Percentiles rank a stretch among this genome's conserved stretches.
Evolutionary conservation across 1,140 invertebrate genomes (phyloP).

Genomic region (Camponotus floridanus): DNA sequence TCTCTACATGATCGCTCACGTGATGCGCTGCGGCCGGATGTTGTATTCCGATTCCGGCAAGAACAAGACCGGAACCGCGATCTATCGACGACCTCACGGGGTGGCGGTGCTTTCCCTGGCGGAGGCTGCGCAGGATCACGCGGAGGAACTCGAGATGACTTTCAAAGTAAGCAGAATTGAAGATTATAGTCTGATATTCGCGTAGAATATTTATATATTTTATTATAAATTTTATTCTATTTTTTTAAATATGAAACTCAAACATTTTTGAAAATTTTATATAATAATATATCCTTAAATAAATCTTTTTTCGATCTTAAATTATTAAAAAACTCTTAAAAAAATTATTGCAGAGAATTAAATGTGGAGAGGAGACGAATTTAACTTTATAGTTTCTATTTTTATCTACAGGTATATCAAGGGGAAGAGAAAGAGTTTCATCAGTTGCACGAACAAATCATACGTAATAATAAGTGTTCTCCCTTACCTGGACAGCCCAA

Average conservation of each 20-base stretch:
- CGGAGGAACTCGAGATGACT: slow-evolving; percentile 89
- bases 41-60: slow-evolving; percentile 93
- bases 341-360: neutral
- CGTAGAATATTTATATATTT: too few relatives aligned
- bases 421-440: slow-evolving; percentile 97
- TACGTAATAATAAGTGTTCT: slow-evolving; percentile 94
- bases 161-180: slow-evolving; percentile 86
- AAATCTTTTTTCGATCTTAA: neutral
- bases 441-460: slow-evolving; percentile 95
- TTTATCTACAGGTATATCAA: slow-evolving; percentile 89
- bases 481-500: slow-evolving; percentile 89
- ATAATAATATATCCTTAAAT: neutral
- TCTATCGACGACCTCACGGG: slow-evolving; percentile 93
- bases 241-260: slow-evolving; percentile 8
- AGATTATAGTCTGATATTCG: neutral
- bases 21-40: slow-evolving; percentile 95
- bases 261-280: neutral
- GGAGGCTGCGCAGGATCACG: slow-evolving; percentile 88
- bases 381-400: neutral
- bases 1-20: slow-evolving; percentile 94
- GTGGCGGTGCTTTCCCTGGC: slow-evolving; percentile 91
- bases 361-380: neutral
- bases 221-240: neutral
- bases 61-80: slow-evolving; percentile 87
- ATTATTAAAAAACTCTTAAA: neutral